phyloP scores from a whole-genome alignment of 2,888 invertebrate genomes.

The Oegoconia quadripuncta region DNA sequence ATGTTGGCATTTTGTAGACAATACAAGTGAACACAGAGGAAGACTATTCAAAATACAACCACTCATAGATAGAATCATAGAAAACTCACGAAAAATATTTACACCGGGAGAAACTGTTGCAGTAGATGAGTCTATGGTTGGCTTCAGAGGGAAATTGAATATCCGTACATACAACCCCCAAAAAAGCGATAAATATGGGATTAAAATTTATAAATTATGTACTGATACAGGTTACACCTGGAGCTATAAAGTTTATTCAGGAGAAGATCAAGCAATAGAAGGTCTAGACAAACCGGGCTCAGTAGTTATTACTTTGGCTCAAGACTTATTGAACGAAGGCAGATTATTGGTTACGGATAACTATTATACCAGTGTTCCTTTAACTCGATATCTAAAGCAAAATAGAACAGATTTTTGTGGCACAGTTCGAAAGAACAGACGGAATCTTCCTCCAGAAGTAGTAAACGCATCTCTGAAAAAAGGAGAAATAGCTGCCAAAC shows the following conservation, averaged over 20 bases:
- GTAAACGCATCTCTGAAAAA: no score
- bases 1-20: slow-evolving; percentile 25
- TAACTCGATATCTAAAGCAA: background rate
- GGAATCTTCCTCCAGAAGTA: slow-evolving; percentile 18
- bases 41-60: slow-evolving; percentile 23
- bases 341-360: slow-evolving; percentile 9
- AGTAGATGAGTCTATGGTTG: slow-evolving; percentile 25
- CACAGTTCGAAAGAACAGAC: slow-evolving; percentile 17
- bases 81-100: slow-evolving; percentile 15
- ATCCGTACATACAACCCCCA: slow-evolving; percentile 21
- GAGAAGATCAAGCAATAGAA: slow-evolving; percentile 9
- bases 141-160: slow-evolving; percentile 17
- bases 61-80: slow-evolving; percentile 18
- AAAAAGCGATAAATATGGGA: slow-evolving; percentile 23
- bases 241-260: slow-evolving; percentile 17
- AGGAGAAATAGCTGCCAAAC: no score
- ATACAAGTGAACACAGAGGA: slow-evolving; percentile 15
- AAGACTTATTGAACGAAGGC: slow-evolving; percentile 14
- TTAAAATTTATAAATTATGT: slow-evolving; percentile 20
- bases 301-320: slow-evolving; percentile 16
- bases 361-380: slow-evolving; percentile 5
- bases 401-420: slow-evolving; percentile 11
- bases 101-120: slow-evolving; percentile 18
- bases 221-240: slow-evolving; percentile 14
- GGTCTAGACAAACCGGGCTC: slow-evolving; percentile 17